Evolutionary conservation across 1,140 invertebrate genomes (phyloP).

Genomic region (Schmidtea mediterranea): DNA sequence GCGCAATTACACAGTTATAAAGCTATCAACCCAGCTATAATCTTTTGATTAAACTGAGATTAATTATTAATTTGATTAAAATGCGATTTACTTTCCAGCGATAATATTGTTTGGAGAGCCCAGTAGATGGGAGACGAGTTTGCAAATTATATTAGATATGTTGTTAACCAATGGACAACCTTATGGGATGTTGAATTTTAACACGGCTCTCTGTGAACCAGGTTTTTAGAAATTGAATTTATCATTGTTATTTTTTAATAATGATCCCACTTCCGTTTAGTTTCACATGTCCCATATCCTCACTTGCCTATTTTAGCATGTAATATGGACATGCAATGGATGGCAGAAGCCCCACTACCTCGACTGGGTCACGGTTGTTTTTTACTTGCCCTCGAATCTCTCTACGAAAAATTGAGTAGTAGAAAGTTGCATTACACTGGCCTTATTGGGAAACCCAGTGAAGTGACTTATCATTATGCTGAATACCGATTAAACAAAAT

Average conservation of each 20-base stretch:
- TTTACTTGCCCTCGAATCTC: constrained; percentile 20
- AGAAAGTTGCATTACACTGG: constrained; percentile 21
- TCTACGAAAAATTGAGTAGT: constrained; percentile 27
- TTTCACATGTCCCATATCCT: constrained; percentile 21
- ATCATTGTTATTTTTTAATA: constrained; percentile 5
- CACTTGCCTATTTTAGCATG: constrained; percentile 29
- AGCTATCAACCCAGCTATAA: no score
- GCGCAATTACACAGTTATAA: no score
- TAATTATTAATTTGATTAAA: no score
- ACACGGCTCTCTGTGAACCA: no score
- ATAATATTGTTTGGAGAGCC: constrained; percentile 25
- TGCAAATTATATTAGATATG: constrained; percentile 40
- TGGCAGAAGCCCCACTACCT: constrained; percentile 25
- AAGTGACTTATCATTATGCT: constrained; percentile 25
- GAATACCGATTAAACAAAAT: constrained; percentile 19
- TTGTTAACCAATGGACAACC: constrained; percentile 36
- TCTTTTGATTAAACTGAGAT: no score
- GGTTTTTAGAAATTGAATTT: no score
- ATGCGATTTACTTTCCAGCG: no score
- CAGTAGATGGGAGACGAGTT: constrained; percentile 24
- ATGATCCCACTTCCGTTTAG: not conserved
- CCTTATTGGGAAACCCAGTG: constrained; percentile 24
- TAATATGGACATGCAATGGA: constrained; percentile 26
- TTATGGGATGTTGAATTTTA: not conserved
- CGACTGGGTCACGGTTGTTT: constrained; percentile 27